phyloP scores from a whole-genome alignment of 2,113 vertebrate genomes.

The Stegostoma tigrinum region DNA sequence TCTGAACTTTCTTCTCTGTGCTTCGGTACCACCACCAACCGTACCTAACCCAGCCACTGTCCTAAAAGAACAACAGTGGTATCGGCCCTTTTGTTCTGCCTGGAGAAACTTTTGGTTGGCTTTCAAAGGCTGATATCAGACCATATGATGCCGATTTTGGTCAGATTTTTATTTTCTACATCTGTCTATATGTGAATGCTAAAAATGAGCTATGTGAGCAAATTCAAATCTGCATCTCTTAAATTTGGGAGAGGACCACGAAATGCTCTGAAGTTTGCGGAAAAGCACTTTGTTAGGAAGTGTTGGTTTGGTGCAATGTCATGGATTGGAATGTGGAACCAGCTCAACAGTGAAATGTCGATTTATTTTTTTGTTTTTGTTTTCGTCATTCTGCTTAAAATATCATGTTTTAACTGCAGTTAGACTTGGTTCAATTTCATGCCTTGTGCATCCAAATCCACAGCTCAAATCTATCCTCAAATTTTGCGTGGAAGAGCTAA shows the following conservation, averaged over 20 bases:
- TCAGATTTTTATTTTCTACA: background rate
- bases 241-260: background rate
- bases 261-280: background rate
- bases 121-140: background rate
- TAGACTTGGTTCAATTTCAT: background rate
- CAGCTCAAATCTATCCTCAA: background rate
- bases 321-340: background rate
- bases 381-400: background rate
- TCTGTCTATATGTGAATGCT: background rate
- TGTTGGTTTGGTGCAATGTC: too few relatives aligned
- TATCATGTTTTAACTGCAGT: background rate
- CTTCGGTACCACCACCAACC: too few relatives aligned
- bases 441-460: background rate
- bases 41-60: too few relatives aligned
- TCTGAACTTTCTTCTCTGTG: background rate
- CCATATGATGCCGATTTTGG: background rate
- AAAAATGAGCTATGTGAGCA: background rate
- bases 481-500: background rate
- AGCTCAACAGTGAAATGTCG: background rate
- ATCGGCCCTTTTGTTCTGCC: background rate
- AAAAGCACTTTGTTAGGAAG: background rate
- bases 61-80: background rate
- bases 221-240: background rate
- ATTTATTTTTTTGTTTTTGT: too few relatives aligned
- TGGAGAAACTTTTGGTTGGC: background rate